These are phyloP conservation scores for Halictus ligatus DNA, from an alignment of 2,888 invertebrate genomes.

Conservation along the genomic window DNA sequence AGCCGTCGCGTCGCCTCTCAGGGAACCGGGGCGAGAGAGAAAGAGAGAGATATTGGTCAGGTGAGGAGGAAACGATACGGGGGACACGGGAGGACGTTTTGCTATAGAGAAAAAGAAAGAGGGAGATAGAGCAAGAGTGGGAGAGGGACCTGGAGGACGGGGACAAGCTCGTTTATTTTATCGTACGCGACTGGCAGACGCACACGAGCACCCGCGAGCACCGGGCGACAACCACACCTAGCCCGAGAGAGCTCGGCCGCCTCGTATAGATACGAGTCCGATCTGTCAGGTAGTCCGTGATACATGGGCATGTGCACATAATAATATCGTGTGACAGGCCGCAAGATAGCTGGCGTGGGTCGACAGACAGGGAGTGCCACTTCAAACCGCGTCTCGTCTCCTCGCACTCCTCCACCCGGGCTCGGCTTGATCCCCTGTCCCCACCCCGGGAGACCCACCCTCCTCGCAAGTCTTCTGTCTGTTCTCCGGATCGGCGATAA, in stretches of 20 bases:
- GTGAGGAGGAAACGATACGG: constrained; percentile 31
- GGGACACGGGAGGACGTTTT: constrained; percentile 2
- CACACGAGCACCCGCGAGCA: constrained; percentile 57
- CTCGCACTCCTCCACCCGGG: constrained; percentile 17
- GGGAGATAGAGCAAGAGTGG: background rate
- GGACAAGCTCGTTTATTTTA: constrained; percentile 75
- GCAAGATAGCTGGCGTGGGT: constrained; percentile 80
- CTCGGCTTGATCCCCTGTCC: background rate
- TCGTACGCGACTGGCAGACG: constrained; percentile 61
- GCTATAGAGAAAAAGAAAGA: background rate
- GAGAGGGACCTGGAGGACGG: background rate
- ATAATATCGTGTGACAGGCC: constrained; percentile 79
- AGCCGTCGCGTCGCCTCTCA: constrained; percentile 41
- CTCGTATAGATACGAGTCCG: constrained; percentile 74
- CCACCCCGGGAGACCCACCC: background rate
- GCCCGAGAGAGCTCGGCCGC: constrained; percentile 49
- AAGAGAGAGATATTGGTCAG: constrained; percentile 29
- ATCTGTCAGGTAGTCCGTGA: constrained; percentile 81
- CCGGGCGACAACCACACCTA: constrained; percentile 73
- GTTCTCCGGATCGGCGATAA: constrained; percentile 14
- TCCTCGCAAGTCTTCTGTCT: constrained; percentile 28
- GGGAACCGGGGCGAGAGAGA: constrained; percentile 2
- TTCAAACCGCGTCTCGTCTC: constrained; percentile 68
- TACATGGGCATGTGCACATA: constrained; percentile 79
- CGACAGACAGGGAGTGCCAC: constrained; percentile 83